These are phyloP conservation scores for Chrysomela aeneicollis DNA, from an alignment of 2,888 invertebrate species.

Conservation along the genomic window DNA sequence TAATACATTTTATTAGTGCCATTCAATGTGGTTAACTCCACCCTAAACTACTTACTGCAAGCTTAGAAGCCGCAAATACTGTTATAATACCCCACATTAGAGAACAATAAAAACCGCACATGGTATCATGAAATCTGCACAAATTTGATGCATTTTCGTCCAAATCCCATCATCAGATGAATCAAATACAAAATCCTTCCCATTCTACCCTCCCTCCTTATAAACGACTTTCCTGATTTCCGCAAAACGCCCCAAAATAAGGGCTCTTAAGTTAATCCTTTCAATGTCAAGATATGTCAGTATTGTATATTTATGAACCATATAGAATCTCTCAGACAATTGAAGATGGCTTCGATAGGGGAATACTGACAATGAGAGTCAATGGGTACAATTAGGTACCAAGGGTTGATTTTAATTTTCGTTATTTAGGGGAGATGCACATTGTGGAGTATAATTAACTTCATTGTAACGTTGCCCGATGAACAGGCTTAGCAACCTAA, in stretches of 20 bases:
- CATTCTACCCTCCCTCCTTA: constrained; percentile 31
- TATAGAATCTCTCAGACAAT: constrained; percentile 41
- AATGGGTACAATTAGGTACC: constrained; percentile 40
- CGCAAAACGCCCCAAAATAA: constrained; percentile 50
- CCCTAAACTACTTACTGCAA: background rate
- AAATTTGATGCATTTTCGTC: background rate
- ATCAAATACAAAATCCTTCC: constrained; percentile 38
- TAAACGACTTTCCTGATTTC: constrained; percentile 48
- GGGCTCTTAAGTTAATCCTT: constrained; percentile 52
- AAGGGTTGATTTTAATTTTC: constrained; percentile 23
- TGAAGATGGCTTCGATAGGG: constrained; percentile 34
- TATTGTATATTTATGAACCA: constrained; percentile 44
- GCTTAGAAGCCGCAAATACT: background rate
- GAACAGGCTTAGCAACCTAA: background rate
- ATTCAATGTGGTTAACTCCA: background rate
- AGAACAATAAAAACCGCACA: constrained; percentile 23
- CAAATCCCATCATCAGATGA: constrained; percentile 38
- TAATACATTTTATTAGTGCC: background rate
- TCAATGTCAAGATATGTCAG: constrained; percentile 38
- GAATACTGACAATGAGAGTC: constrained; percentile 32
- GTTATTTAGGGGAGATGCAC: constrained; percentile 13
- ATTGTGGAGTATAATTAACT: background rate
- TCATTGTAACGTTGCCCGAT: background rate
- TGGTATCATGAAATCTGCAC: constrained; percentile 19
- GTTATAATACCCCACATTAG: background rate